Percentiles rank a stretch among this genome's conserved stretches.
These are phyloP conservation scores for Pantherophis alleghaniensis DNA, from an alignment of 2,797 vertebrate species.

Conservation along the genomic window DNA sequence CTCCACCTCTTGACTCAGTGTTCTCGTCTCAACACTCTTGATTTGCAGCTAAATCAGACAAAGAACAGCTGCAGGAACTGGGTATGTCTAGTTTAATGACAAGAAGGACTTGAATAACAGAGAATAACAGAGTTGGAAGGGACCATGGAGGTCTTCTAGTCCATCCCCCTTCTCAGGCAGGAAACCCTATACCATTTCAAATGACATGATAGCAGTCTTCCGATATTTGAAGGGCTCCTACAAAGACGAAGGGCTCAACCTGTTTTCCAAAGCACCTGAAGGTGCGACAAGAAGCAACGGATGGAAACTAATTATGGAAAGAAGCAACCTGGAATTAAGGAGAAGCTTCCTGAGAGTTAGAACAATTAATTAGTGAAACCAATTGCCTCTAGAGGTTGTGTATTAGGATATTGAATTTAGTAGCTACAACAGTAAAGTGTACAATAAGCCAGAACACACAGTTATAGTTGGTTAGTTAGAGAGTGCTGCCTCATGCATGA, in stretches of 20 bases:
- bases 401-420: not conserved
- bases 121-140: no score
- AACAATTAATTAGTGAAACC: not conserved
- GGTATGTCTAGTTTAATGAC: not conserved
- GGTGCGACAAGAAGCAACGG: not conserved
- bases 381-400: not conserved
- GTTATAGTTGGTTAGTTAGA: not conserved
- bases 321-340: not conserved
- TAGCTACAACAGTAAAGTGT: not conserved
- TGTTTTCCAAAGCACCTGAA: not conserved
- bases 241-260: accelerated
- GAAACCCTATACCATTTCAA: no score
- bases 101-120: not conserved
- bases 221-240: not conserved
- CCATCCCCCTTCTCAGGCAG: no score
- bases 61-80: not conserved
- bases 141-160: no score
- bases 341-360: not conserved
- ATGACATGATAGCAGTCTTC: not conserved
- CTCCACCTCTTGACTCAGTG: not conserved
- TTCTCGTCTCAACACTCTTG: not conserved
- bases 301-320: not conserved
- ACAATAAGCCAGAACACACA: not conserved
- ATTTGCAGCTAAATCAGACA: not conserved
- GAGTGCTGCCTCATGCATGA: not conserved